These are phyloP conservation scores for Hydractinia echinata DNA, from an alignment of 30 jellyfish, hydroid and myxozoan genomes.

Conservation along the genomic window DNA sequence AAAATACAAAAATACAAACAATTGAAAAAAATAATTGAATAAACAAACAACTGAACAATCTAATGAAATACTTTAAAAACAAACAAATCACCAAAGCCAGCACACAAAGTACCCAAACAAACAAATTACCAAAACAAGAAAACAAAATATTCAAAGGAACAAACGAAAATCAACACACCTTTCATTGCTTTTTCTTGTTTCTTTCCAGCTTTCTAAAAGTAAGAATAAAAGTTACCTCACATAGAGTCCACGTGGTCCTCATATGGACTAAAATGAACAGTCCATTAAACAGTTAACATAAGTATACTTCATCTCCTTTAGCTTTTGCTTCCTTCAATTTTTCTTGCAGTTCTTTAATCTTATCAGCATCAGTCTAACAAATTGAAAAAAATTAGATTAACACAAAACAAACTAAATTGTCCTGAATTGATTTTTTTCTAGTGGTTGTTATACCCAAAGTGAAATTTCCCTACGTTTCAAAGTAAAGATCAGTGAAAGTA, in stretches of 20 bases:
- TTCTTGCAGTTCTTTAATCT: constrained; percentile 61
- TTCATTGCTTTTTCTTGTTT: constrained; percentile 83
- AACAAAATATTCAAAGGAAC: no score
- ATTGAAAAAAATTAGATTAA: background rate
- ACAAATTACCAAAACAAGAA: no score
- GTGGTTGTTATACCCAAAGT: background rate
- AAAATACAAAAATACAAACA: no score
- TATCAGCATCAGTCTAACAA: constrained; percentile 71
- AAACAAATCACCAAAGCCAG: no score
- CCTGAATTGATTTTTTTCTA: background rate
- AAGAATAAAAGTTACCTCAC: background rate
- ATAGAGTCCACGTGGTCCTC: background rate
- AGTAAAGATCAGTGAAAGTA: no score
- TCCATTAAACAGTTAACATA: background rate
- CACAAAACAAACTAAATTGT: background rate
- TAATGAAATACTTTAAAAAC: no score
- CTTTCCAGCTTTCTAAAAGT: constrained; percentile 64
- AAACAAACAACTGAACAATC: background rate
- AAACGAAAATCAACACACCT: constrained; percentile 35
- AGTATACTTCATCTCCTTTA: constrained; percentile 32
- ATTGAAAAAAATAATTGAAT: no score
- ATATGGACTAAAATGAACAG: background rate
- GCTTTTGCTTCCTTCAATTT: constrained; percentile 68
- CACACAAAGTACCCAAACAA: no score
- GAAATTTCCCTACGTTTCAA: no score